These are phyloP conservation scores for Haliclona indistincta DNA, from an alignment of 37 sponge, comb jelly and placozoan genomes.

Conservation along the genomic window DNA sequence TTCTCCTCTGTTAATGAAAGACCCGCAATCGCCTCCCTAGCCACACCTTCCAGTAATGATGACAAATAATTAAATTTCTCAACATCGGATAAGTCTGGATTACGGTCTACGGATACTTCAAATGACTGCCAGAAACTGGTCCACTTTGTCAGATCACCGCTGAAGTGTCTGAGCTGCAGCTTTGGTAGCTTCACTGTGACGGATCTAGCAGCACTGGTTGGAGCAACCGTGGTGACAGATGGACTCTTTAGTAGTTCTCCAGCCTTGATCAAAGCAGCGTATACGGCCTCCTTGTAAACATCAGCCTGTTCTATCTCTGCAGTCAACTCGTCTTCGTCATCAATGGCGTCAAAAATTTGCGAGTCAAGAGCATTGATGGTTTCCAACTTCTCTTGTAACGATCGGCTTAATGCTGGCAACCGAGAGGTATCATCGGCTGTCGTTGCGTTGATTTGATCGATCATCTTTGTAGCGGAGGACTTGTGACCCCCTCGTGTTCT, in stretches of 20 bases:
- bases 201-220: not conserved
- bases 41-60: slow-evolving; percentile 16
- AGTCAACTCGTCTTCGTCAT: slow-evolving; percentile 12
- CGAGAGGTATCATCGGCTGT: too few relatives aligned
- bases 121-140: slow-evolving; percentile 40
- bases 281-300: slow-evolving; percentile 26
- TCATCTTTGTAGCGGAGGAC: slow-evolving; percentile 14
- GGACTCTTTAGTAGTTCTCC: not conserved
- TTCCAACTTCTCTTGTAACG: too few relatives aligned
- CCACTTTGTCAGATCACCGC: slow-evolving; percentile 36
- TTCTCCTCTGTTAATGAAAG: slow-evolving; percentile 32
- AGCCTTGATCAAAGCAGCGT: slow-evolving; percentile 13
- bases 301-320: slow-evolving; percentile 45
- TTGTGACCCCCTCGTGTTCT: slow-evolving; percentile 30
- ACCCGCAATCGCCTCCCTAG: slow-evolving; percentile 33
- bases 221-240: not conserved
- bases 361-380: too few relatives aligned
- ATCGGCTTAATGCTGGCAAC: too few relatives aligned
- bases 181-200: slow-evolving; percentile 31
- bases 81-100: slow-evolving; percentile 16
- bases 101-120: slow-evolving; percentile 20
- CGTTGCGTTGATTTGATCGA: slow-evolving; percentile 24
- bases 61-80: slow-evolving; percentile 36
- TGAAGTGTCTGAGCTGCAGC: slow-evolving; percentile 24
- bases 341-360: too few relatives aligned